Conservation (phyloP, 2,888 invertebrate genomes). For the Alsophila aescularia region DNA sequence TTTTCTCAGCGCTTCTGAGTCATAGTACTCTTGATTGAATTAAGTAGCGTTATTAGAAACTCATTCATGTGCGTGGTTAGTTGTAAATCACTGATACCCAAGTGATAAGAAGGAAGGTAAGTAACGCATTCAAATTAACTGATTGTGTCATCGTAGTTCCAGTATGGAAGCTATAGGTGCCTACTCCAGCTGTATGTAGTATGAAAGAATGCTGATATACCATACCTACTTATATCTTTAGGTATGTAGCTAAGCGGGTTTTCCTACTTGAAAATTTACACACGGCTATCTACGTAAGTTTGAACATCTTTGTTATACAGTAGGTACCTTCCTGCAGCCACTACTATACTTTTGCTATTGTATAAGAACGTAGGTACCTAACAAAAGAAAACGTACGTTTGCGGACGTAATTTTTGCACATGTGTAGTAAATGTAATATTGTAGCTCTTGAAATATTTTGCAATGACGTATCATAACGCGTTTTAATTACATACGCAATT, state of each 20-base stretch:
- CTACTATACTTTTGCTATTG: no score
- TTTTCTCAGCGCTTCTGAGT: not conserved
- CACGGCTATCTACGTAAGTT: no score
- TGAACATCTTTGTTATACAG: no score
- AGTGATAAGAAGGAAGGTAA: constrained; percentile 5
- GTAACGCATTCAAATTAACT: constrained; percentile 9
- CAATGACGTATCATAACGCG: not conserved
- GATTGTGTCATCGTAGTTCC: constrained; percentile 15
- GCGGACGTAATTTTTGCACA: not conserved
- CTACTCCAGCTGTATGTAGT: no score
- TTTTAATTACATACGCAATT: not conserved
- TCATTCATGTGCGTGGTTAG: constrained; percentile 13
- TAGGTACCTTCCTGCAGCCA: no score
- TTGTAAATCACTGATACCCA: constrained; percentile 21
- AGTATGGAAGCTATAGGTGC: not conserved
- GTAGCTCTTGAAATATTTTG: not conserved
- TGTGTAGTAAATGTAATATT: not conserved
- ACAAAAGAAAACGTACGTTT: not conserved
- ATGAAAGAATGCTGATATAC: no score
- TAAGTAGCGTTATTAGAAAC: constrained; percentile 11
- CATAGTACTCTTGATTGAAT: constrained; percentile 2
- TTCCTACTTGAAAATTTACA: no score
- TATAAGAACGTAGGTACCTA: no score
- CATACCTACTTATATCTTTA: no score
- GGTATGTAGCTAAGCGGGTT: no score